Evolutionary conservation across 92 coral and sea anemone genomes (phyloP), one percentile per base, ranked within the genome.

Genomic region (Epizoanthus stellaris): DNA sequence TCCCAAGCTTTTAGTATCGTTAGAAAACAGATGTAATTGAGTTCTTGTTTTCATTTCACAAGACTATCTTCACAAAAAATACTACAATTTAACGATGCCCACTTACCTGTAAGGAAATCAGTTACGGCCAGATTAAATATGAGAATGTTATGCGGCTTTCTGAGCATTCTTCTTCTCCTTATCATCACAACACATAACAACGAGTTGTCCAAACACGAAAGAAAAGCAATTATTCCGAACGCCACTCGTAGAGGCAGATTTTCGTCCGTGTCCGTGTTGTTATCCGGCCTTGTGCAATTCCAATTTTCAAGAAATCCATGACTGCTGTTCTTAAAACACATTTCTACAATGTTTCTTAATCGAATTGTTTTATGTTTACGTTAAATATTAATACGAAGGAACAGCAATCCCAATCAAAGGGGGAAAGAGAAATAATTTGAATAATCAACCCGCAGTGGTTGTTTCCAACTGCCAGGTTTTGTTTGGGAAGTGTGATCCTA

Each of bases 81-180:
- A 19, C 39, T 38, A n/a, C 6, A 68, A 23, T 4, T 30, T 30
- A 1, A 30, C 36, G 36, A 30, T 30, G 36, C 36, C 36, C 36
- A 30, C 9, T 7, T 45, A 72, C 77, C 77, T 72, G 77, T 72
- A 19, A 72, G 77, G 52, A 72, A 47, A 16, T 72, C 77, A 14
- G 77, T 72, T 72, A 72, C 23, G 0, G 77, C 77, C 77, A 72
- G 20, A 49, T 61, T 72, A 8, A 72, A 72, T 43, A 72, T 72
- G 6, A 72, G 77, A n/a, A 43, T 72, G 77, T 72, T 72, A 17
- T 47, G 23, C 6, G 59, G 59, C 14, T 19, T 72, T 16, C 2
- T 45, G 34, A 72, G 77, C 77, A 72, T 72, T 47, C 59, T 11
- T 72, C 77, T 45, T 72, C n/a, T 72, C n/a, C 77, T 72, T 72